Conservation (phyloP, 2,797 vertebrate species). For the Erethizon dorsatum region DNA sequence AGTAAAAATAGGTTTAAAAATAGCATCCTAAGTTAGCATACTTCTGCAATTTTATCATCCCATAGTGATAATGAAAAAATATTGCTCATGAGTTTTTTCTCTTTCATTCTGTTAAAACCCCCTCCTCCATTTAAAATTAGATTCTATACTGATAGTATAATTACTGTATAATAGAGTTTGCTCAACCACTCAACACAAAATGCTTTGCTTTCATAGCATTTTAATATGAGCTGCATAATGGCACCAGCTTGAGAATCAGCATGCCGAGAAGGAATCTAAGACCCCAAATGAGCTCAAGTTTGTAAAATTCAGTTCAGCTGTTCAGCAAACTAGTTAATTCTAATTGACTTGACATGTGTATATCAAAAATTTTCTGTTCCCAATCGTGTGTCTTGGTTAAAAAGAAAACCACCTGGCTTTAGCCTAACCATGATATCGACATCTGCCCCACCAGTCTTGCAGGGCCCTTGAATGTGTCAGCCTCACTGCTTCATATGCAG, state of each 20-base stretch:
- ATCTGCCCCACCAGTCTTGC: background rate
- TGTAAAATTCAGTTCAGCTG: conserved; percentile 88
- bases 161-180: conserved; percentile 88
- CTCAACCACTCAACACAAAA: conserved; percentile 84
- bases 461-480: fast-evolving
- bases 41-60: conserved; percentile 72
- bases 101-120: conserved; percentile 74
- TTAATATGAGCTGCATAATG: conserved; percentile 87
- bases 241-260: conserved; percentile 88
- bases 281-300: conserved; percentile 84
- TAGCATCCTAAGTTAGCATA: conserved; percentile 63
- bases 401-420: background rate
- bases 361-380: conserved; percentile 55
- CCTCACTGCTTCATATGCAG: fast-evolving
- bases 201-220: conserved; percentile 87
- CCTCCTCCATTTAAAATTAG: conserved; percentile 84
- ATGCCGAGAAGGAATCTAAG: conserved; percentile 81
- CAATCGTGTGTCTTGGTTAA: background rate
- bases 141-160: conserved; percentile 87
- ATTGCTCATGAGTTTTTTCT: conserved; percentile 72
- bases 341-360: background rate
- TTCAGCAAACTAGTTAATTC: conserved; percentile 75
- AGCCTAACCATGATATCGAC: background rate
- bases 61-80: conserved; percentile 76
- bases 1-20: conserved; percentile 73